Conservation (phyloP, 2,888 invertebrate species). For the Stegana nigrithorax region DNA sequence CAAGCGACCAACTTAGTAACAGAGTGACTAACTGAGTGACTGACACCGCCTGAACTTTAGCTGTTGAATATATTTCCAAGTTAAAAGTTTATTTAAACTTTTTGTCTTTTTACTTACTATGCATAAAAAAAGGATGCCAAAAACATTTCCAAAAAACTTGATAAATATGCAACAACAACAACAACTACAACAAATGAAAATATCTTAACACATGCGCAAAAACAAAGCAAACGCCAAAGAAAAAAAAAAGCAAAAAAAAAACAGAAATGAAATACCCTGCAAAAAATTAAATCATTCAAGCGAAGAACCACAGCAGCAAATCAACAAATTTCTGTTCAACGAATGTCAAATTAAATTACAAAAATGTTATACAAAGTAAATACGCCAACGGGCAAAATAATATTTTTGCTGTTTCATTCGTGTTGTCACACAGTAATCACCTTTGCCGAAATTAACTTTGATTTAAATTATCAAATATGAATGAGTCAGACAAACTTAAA, state of each 20-base stretch:
- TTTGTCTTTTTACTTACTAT: constrained; percentile 25
- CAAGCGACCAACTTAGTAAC: neutral
- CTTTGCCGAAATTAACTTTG: constrained; percentile 25
- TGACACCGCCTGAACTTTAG: constrained; percentile 20
- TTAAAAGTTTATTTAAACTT: constrained; percentile 57
- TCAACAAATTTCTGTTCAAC: constrained; percentile 51
- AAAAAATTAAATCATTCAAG: too few species aligned
- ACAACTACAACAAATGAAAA: too few species aligned
- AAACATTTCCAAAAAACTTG: constrained; percentile 27
- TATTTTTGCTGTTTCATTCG: constrained; percentile 6
- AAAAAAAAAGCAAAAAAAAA: neutral
- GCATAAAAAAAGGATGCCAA: constrained; percentile 7
- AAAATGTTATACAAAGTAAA: constrained; percentile 36
- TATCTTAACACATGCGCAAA: neutral
- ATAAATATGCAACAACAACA: constrained; percentile 54
- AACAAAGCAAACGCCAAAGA: neutral
- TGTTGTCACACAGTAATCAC: constrained; percentile 10
- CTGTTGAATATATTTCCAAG: constrained; percentile 31
- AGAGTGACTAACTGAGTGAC: constrained; percentile 15
- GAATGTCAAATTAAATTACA: constrained; percentile 53
- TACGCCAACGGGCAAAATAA: constrained; percentile 4
- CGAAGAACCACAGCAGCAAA: constrained; percentile 35
- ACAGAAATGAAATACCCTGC: neutral
- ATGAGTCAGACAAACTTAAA: constrained; percentile 35
- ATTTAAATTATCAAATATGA: constrained; percentile 52